Evolutionary conservation across 1,140 invertebrate genomes (phyloP).

Genomic region (Limonius californicus): DNA sequence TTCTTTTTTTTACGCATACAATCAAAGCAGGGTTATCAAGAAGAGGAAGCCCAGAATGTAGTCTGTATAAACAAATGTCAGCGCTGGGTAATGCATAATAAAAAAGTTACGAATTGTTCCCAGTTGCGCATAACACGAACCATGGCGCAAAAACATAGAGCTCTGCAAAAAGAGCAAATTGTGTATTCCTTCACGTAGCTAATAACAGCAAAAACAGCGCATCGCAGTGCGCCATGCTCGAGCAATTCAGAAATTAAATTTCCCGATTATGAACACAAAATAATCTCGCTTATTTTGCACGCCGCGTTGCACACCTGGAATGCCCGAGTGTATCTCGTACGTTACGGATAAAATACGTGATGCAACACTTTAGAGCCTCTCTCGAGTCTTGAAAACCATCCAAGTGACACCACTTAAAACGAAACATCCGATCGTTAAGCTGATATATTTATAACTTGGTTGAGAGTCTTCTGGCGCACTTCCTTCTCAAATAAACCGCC

Average conservation of each 20-base stretch:
- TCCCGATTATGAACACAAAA: not conserved
- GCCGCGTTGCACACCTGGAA: not conserved
- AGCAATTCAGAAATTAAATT: not conserved
- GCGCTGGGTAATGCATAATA: too few relatives aligned
- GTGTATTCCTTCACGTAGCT: not conserved
- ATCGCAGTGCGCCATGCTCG: not conserved
- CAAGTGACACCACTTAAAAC: not conserved
- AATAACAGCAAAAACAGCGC: not conserved
- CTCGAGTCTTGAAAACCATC: not conserved
- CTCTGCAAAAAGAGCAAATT: not conserved
- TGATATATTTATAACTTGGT: not conserved
- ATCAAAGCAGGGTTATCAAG: too few relatives aligned
- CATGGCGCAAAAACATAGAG: too few relatives aligned
- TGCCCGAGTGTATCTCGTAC: not conserved
- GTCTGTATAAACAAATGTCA: too few relatives aligned
- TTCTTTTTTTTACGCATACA: too few relatives aligned
- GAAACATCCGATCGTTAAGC: not conserved
- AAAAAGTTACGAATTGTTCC: too few relatives aligned
- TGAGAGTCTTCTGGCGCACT: not conserved
- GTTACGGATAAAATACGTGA: not conserved
- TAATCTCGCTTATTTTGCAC: not conserved
- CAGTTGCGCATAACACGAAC: too few relatives aligned
- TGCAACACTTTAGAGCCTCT: not conserved
- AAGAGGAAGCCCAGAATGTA: too few relatives aligned
- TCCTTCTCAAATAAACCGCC: not conserved